phyloP scores from a whole-genome alignment of 2,797 vertebrate genomes.

The Poeciliopsis paucimaculata region DNA sequence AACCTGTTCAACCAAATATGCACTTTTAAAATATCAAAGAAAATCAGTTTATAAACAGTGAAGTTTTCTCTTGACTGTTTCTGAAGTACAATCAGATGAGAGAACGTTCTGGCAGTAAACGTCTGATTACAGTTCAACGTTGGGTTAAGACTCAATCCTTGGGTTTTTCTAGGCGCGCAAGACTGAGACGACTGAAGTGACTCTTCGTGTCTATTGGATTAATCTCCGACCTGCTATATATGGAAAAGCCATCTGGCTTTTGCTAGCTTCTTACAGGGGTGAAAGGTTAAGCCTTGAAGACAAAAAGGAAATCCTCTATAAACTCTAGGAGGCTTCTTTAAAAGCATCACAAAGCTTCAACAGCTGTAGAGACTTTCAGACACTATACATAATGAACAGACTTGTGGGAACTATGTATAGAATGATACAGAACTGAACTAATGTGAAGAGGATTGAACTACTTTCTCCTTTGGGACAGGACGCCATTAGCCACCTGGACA shows the following conservation, averaged over 20 bases:
- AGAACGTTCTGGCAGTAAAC: not conserved
- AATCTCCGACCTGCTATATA: slow-evolving; percentile 55
- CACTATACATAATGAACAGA: too few species aligned
- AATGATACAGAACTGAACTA: not conserved
- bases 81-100: not conserved
- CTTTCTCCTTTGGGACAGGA: slow-evolving; percentile 77
- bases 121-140: slow-evolving; percentile 12
- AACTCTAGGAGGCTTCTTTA: not conserved
- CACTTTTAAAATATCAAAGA: too few species aligned
- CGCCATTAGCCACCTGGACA: slow-evolving; percentile 88
- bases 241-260: slow-evolving; percentile 53
- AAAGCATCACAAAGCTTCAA: too few species aligned
- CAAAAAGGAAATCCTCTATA: slow-evolving; percentile 17
- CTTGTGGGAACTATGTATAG: too few species aligned
- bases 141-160: slow-evolving; percentile 2
- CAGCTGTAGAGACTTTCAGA: too few species aligned
- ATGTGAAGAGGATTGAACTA: not conserved
- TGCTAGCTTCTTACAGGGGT: slow-evolving; percentile 27
- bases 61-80: too few species aligned
- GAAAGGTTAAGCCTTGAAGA: slow-evolving; percentile 27
- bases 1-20: too few species aligned
- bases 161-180: not conserved
- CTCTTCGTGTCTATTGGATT: slow-evolving; percentile 50
- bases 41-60: too few species aligned
- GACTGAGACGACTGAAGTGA: slow-evolving; percentile 18